Percentiles rank a stretch among this genome's conserved stretches.
Conservation (phyloP, 2,888 invertebrate species). For the Epiblema foenella region DNA sequence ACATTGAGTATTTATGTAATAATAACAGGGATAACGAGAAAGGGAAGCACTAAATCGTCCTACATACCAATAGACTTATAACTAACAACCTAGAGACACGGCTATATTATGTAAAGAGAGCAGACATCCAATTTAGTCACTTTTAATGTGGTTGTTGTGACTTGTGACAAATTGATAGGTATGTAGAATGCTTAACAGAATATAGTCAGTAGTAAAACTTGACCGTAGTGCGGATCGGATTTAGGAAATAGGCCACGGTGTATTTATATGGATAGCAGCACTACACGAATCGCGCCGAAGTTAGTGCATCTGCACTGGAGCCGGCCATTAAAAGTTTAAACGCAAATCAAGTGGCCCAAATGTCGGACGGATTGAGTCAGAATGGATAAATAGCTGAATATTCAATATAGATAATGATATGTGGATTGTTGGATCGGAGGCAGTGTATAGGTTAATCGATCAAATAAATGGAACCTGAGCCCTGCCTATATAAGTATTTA, state of each 20-base stretch:
- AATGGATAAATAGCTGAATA: not conserved
- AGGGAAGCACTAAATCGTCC: no score
- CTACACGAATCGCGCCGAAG: not conserved
- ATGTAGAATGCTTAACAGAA: not conserved
- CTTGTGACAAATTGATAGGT: no score
- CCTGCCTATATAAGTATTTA: no score
- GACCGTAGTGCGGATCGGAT: conserved; percentile 10
- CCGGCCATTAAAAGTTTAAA: conserved; percentile 38
- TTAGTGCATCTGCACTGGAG: conserved; percentile 25
- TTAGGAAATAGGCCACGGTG: conserved; percentile 14
- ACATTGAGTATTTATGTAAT: no score
- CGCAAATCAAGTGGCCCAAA: conserved; percentile 26
- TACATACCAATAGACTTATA: no score
- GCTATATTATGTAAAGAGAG: no score
- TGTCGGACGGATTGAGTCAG: not conserved
- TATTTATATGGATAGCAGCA: conserved; percentile 17
- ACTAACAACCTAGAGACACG: no score
- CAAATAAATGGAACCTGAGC: no score
- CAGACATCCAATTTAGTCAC: not conserved
- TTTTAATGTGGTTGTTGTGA: not conserved
- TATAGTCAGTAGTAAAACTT: conserved; percentile 10
- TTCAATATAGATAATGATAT: not conserved
- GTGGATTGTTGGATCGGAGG: not conserved
- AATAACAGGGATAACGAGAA: no score
- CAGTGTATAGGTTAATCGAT: no score